phyloP scores from a whole-genome alignment of 1,140 invertebrate species.

The Drosophila elegans region DNA sequence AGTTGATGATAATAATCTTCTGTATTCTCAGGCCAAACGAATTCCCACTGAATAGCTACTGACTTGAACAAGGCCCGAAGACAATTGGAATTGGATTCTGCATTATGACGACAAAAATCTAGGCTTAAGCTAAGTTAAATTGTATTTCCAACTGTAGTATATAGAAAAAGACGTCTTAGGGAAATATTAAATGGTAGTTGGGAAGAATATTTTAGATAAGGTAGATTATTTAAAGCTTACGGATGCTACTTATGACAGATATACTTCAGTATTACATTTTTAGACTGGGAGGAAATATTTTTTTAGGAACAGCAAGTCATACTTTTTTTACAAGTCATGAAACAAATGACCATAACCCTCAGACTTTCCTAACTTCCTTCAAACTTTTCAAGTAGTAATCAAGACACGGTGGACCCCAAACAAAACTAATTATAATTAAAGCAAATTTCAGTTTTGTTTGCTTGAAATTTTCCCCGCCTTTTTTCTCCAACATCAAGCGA shows the following conservation, averaged over 20 bases:
- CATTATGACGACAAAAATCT: not conserved
- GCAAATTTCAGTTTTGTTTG: conserved; percentile 51
- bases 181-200: too few species aligned
- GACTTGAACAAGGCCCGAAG: conserved; percentile 33
- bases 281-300: too few species aligned
- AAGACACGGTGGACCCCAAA: not conserved
- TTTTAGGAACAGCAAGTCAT: too few species aligned
- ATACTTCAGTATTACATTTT: too few species aligned
- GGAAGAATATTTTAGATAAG: not conserved
- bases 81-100: conserved; percentile 53
- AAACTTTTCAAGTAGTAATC: not conserved
- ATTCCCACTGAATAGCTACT: conserved; percentile 32
- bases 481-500: conserved; percentile 38
- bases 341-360: too few species aligned
- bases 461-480: conserved; percentile 5
- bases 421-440: conserved; percentile 67
- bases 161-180: not conserved
- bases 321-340: too few species aligned
- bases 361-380: not conserved
- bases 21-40: conserved; percentile 39
- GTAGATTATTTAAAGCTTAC: too few species aligned
- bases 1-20: conserved; percentile 36
- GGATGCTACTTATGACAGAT: too few species aligned
- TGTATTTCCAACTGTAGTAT: not conserved
- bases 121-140: not conserved